Percentiles rank a stretch among this genome's conserved stretches.
phyloP scores from a whole-genome alignment of 2,797 vertebrate species.

The Aeoliscus strigatus region DNA sequence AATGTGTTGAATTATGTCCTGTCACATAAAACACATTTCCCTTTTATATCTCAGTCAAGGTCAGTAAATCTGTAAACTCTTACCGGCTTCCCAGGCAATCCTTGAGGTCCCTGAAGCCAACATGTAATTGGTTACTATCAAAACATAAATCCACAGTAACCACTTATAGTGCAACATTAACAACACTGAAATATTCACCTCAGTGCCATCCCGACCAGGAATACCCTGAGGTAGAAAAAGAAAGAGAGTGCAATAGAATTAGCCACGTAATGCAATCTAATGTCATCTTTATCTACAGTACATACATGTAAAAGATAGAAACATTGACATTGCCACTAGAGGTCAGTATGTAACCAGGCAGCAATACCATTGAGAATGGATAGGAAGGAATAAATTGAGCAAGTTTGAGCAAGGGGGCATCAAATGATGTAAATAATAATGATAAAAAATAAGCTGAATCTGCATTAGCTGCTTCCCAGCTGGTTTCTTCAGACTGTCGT shows the following conservation, averaged over 20 bases:
- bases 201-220: slow-evolving; percentile 77
- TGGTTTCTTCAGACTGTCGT: slow-evolving; percentile 36
- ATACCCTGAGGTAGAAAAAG: slow-evolving; percentile 73
- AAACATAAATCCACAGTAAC: neutral
- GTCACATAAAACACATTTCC: too few relatives aligned
- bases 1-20: too few relatives aligned
- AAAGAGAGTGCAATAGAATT: neutral
- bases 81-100: slow-evolving; percentile 83
- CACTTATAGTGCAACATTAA: neutral
- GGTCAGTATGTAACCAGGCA: slow-evolving; percentile 49
- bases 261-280: too few relatives aligned
- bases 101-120: slow-evolving; percentile 77
- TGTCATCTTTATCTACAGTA: too few relatives aligned
- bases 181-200: slow-evolving; percentile 68
- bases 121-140: slow-evolving; percentile 6
- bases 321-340: slow-evolving; percentile 65
- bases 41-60: neutral
- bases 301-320: neutral
- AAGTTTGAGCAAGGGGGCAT: too few relatives aligned
- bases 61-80: slow-evolving; percentile 12
- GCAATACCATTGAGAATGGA: too few relatives aligned
- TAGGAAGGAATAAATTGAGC: too few relatives aligned
- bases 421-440: too few relatives aligned
- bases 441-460: slow-evolving; percentile 24
- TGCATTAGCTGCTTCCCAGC: slow-evolving; percentile 32